Evolutionary conservation across 2,888 invertebrate genomes (phyloP), one percentile per base, ranked within the genome.

Genomic region (Eilema griseolum): DNA sequence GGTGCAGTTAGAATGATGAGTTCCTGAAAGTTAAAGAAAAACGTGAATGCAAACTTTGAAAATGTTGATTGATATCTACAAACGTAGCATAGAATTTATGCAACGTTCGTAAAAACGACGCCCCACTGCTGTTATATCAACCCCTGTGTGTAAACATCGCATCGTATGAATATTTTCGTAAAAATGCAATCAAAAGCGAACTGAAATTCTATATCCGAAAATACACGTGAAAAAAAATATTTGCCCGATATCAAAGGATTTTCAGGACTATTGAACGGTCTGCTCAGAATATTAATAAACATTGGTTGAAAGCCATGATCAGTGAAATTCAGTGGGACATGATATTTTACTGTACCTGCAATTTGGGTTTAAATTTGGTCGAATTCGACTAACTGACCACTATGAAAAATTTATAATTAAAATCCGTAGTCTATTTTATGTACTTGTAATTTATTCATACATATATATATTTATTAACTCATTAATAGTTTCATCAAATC

Each of bases 171-270:
- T 10, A n/a, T 52, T n/a, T n/a, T 10, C 8, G 2, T 0, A n/a
- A 52, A 52, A 52, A n/a, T 52, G 52, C 52, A 52, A 52, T 52
- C n/a, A 52, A 52, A 52, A 52, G 52, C n/a, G 52, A 52, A n/a
- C 20, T 52, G 52, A n/a, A 52, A 52, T 52, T 8, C n/a, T 52
- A 46, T 46, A 20, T 46, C 46, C 46, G 5, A 20, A 7, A n/a
- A 52, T 52, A n/a, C n/a, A 52, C n/a, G 52, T n/a, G 52, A 20
- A 46, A 46, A 52, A n/a, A n/a, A 52, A 52, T 52, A 52, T 52
- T 52, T 52, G 10, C 52, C n/a, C 8, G 3, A n/a, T n/a, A 20
- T n/a, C 20, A 52, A 52, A 46, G 46, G 46, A 16, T 46, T 46
- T 20, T 46, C 46, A 1, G 20, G 46, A 20, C 46, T 41, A 46